Percentiles rank a stretch among this genome's conserved stretches.
Evolutionary conservation across 2,888 invertebrate species (phyloP).

Genomic region (Pemphredon lugubris): DNA sequence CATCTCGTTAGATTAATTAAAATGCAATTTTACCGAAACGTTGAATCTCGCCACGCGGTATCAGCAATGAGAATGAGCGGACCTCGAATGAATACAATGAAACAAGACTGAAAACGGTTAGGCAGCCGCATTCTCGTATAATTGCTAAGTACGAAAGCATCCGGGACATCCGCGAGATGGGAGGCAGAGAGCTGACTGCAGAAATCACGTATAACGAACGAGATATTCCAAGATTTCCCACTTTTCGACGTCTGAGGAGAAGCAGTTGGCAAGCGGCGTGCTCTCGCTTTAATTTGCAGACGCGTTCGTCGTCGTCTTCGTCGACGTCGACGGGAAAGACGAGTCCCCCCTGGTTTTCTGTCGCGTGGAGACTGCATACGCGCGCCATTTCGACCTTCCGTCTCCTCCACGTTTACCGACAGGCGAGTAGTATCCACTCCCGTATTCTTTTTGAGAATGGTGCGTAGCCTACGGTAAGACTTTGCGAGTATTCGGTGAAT

Average conservation of each 20-base stretch:
- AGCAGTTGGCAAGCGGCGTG: slow-evolving; percentile 46
- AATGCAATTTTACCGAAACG: no score
- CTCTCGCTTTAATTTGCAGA: slow-evolving; percentile 50
- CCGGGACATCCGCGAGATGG: slow-evolving; percentile 36
- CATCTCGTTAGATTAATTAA: no score
- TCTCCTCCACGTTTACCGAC: slow-evolving; percentile 5
- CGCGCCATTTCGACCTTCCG: slow-evolving; percentile 1
- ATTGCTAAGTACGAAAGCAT: slow-evolving; percentile 53
- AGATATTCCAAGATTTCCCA: slow-evolving; percentile 56
- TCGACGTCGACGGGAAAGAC: slow-evolving; percentile 4
- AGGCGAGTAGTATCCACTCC: neutral
- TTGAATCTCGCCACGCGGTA: no score
- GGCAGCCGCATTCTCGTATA: slow-evolving; percentile 51
- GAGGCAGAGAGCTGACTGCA: slow-evolving; percentile 24
- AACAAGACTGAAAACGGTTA: slow-evolving; percentile 11
- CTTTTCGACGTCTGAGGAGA: slow-evolving; percentile 45
- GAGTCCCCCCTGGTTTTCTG: slow-evolving; percentile 3
- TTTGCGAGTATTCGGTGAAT: neutral
- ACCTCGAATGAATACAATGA: slow-evolving; percentile 12
- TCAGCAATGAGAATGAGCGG: neutral
- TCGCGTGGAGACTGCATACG: slow-evolving; percentile 5
- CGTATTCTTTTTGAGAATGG: slow-evolving; percentile 3
- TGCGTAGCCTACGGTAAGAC: neutral
- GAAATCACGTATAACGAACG: slow-evolving; percentile 54
- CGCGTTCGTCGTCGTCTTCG: slow-evolving; percentile 27